Evolutionary conservation across 2,797 vertebrate species (phyloP).

Genomic region (Enteromius mattozi): DNA sequence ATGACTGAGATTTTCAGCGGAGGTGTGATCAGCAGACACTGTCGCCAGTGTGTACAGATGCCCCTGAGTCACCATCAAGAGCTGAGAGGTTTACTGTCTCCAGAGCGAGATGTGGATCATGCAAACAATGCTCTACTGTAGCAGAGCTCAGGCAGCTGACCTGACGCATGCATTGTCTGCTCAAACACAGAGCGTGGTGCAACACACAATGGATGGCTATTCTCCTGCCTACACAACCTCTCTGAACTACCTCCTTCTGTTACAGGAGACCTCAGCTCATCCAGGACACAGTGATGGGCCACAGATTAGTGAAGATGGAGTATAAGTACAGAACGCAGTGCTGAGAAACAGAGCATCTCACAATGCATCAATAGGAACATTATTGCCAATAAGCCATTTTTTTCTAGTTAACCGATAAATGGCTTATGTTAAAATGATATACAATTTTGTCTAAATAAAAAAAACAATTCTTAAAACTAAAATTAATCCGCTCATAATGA

Average conservation of each 20-base stretch:
- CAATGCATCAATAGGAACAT: not conserved
- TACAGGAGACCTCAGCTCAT: not conserved
- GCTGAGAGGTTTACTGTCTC: constrained; percentile 70
- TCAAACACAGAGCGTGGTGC: constrained; percentile 37
- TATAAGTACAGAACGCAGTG: not conserved
- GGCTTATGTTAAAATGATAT: not conserved
- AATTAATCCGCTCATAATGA: not conserved
- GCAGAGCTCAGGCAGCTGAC: constrained; percentile 66
- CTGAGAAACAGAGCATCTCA: not conserved
- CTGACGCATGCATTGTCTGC: constrained; percentile 70
- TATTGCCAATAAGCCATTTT: not conserved
- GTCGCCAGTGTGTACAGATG: constrained; percentile 1
- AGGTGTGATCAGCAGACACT: constrained; percentile 30
- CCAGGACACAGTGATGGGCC: not conserved
- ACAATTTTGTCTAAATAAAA: not conserved
- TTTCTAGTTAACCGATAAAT: not conserved
- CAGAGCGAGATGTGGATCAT: constrained; percentile 65
- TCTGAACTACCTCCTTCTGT: not conserved
- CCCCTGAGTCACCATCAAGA: constrained; percentile 72
- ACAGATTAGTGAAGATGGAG: not conserved
- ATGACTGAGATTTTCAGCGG: not conserved
- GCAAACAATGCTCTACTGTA: constrained; percentile 76
- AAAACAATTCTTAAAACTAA: not conserved
- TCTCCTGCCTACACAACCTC: not conserved
- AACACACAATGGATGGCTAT: not conserved